Evolutionary conservation across 2,113 vertebrate species (phyloP).

Genomic region (Scomber scombrus): DNA sequence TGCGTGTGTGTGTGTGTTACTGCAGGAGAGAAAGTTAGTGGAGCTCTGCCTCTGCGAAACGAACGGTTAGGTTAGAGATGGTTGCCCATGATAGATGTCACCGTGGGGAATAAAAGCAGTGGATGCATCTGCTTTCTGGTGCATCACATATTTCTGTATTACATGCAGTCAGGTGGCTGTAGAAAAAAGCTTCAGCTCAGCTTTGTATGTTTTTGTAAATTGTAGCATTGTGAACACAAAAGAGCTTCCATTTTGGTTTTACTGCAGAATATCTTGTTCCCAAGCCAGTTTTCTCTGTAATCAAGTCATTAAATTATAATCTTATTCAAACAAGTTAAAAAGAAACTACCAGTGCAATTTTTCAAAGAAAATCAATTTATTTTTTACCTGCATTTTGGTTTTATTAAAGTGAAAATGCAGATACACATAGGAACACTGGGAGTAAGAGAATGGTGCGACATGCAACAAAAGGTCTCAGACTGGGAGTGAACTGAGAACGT

Average conservation of each 20-base stretch:
- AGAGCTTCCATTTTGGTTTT: background rate
- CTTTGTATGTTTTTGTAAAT: too few species aligned
- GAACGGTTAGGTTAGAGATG: conserved; percentile 59
- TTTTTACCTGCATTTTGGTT: too few species aligned
- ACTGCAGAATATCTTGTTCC: background rate
- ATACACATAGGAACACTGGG: too few species aligned
- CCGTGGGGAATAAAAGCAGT: conserved; percentile 53
- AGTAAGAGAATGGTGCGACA: too few species aligned
- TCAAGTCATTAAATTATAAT: background rate
- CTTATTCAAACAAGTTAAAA: background rate
- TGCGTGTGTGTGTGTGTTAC: conserved; percentile 20
- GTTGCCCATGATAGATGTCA: conserved; percentile 59
- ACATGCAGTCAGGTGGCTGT: background rate
- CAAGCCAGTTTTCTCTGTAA: too few species aligned
- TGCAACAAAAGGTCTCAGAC: too few species aligned
- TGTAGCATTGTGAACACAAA: background rate
- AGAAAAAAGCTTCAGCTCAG: background rate
- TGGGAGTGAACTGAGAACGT: too few species aligned
- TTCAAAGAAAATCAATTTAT: too few species aligned
- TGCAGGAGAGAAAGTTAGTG: conserved; percentile 35
- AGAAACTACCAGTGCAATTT: too few species aligned
- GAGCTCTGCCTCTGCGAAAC: conserved; percentile 55
- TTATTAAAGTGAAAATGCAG: too few species aligned
- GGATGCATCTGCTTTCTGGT: conserved; percentile 28
- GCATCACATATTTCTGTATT: conserved; percentile 26